Evolutionary conservation across 2,888 invertebrate species (phyloP).

Genomic region (Volucella inanis): DNA sequence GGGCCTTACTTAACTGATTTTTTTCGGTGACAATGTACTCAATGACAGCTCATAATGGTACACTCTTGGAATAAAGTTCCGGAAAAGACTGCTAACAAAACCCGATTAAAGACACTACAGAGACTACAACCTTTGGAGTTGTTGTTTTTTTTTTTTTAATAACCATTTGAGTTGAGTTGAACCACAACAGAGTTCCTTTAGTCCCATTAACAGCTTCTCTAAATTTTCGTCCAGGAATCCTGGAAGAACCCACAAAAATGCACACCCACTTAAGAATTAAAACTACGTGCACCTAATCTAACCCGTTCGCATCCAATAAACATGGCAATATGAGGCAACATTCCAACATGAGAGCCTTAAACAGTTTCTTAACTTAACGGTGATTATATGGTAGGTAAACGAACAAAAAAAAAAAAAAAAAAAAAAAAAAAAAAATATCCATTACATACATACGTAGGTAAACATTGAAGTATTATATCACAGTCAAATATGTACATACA

Average conservation of each 20-base stretch:
- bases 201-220: too few species aligned
- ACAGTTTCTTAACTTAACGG: constrained; percentile 15
- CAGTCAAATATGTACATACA: constrained; percentile 71
- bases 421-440: constrained; percentile 25
- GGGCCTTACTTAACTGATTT: too few species aligned
- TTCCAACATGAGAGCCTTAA: constrained; percentile 4
- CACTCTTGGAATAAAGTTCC: too few species aligned
- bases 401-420: constrained; percentile 34
- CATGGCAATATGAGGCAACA: constrained; percentile 17
- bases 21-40: too few species aligned
- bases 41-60: too few species aligned
- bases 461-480: constrained; percentile 70
- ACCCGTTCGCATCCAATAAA: constrained; percentile 28
- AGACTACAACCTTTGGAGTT: too few species aligned
- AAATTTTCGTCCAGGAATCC: too few species aligned
- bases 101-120: too few species aligned
- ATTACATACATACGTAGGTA: constrained; percentile 1
- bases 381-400: constrained; percentile 23
- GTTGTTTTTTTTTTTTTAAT: too few species aligned
- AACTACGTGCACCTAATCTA: constrained; percentile 18
- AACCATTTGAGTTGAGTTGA: too few species aligned
- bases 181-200: too few species aligned
- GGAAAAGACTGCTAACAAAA: too few species aligned
- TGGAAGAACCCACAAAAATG: not conserved
- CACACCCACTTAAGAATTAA: not conserved